These are phyloP conservation scores for Styela plicata DNA, from an alignment of 23 tunicate genomes.

Conservation along the genomic window DNA sequence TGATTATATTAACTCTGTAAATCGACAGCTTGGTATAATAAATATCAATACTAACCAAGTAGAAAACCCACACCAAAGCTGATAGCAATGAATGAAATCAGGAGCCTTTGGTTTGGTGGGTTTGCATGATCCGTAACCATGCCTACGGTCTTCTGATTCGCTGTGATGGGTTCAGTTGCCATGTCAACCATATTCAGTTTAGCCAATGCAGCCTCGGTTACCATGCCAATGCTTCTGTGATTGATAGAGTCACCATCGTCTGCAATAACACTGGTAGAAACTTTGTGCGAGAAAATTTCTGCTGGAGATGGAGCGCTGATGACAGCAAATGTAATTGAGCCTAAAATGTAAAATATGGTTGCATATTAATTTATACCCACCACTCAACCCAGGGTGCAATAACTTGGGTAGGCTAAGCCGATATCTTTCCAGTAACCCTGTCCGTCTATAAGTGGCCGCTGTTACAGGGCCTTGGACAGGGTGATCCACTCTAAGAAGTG, in stretches of 20 bases:
- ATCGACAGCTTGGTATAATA: too few species aligned
- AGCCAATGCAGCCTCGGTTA: not conserved
- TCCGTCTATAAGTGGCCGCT: too few species aligned
- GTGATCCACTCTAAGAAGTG: too few species aligned
- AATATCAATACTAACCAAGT: not conserved
- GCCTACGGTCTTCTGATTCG: not conserved
- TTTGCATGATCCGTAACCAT: slow-evolving; percentile 6
- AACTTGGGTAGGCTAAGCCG: too few species aligned
- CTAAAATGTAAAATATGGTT: not conserved
- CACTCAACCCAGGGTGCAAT: too few species aligned
- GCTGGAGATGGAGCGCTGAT: not conserved
- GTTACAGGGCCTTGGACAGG: too few species aligned
- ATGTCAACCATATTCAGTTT: not conserved
- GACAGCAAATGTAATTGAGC: not conserved
- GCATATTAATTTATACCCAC: too few species aligned
- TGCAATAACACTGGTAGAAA: not conserved
- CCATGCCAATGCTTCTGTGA: slow-evolving; percentile 2
- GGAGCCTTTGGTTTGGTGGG: not conserved
- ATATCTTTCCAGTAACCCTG: too few species aligned
- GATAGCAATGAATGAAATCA: not conserved
- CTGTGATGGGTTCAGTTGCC: not conserved
- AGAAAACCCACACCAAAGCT: slow-evolving; percentile 15
- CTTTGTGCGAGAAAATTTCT: not conserved
- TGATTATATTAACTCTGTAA: too few species aligned
- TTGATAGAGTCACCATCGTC: not conserved